Evolutionary conservation across 2,113 vertebrate species (phyloP).

Genomic region (Parus major): DNA sequence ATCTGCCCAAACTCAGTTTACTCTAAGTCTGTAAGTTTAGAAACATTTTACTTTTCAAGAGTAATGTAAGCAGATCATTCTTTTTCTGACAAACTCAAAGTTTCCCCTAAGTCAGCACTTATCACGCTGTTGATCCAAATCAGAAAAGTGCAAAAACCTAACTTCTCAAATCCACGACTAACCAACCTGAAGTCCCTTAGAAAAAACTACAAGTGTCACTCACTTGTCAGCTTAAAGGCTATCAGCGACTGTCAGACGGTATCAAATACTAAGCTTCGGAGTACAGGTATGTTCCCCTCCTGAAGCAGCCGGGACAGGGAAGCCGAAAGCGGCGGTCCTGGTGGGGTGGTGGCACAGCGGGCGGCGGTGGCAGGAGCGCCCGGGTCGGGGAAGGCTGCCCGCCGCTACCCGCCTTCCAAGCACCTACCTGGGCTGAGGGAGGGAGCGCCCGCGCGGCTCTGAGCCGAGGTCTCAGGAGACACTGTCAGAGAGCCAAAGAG

Average conservation of each 20-base stretch:
- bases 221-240: not conserved
- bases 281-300: not conserved
- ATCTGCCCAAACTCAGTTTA: accelerated
- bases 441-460: not conserved
- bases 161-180: not conserved
- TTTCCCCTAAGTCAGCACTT: not conserved
- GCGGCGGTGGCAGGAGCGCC: not conserved
- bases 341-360: not conserved
- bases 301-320: not conserved
- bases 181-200: not conserved
- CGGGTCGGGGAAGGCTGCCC: not conserved
- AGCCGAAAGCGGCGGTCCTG: not conserved
- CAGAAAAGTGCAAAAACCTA: not conserved
- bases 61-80: not conserved
- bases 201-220: not conserved
- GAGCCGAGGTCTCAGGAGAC: not conserved
- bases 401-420: not conserved
- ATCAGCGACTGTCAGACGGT: not conserved
- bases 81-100: not conserved
- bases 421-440: conserved; percentile 39
- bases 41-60: not conserved
- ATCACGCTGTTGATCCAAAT: not conserved
- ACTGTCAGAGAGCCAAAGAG: not conserved
- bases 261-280: not conserved
- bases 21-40: not conserved